phyloP scores from a whole-genome alignment of 1,140 invertebrate genomes.

The Hesperophylax magnus region DNA sequence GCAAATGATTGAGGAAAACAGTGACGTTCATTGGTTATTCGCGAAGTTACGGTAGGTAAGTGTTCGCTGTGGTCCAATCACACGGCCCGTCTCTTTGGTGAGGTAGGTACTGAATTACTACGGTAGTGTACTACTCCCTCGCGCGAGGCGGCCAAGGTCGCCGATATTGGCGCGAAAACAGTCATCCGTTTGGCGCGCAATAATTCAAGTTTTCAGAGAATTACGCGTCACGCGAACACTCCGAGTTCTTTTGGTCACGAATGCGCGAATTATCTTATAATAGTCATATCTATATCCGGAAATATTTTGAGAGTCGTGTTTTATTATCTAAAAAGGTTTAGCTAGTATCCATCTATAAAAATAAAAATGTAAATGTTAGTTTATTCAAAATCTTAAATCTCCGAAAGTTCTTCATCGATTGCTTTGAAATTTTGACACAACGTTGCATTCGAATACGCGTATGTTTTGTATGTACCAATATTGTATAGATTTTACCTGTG shows the following conservation, averaged over 20 bases:
- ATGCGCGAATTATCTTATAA: neutral
- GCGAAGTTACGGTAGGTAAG: conserved; percentile 54
- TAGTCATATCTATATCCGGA: too few relatives aligned
- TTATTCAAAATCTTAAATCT: too few relatives aligned
- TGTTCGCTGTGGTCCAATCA: conserved; percentile 36
- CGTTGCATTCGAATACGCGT: too few relatives aligned
- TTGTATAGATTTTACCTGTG: too few relatives aligned
- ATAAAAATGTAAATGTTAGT: too few relatives aligned
- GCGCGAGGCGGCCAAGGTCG: conserved; percentile 20
- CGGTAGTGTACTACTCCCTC: neutral
- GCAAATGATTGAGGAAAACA: conserved; percentile 9
- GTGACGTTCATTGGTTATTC: conserved; percentile 43
- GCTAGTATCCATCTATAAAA: too few relatives aligned
- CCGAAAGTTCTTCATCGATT: too few relatives aligned
- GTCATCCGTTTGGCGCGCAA: conserved; percentile 8
- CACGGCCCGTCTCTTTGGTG: conserved; percentile 29
- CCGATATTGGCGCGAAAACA: conserved; percentile 24
- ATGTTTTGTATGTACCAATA: too few relatives aligned
- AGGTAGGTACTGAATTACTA: conserved; percentile 34
- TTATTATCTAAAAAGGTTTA: too few relatives aligned
- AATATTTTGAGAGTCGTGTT: too few relatives aligned
- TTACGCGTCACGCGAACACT: neutral
- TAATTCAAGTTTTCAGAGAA: neutral
- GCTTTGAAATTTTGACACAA: too few relatives aligned
- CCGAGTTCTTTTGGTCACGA: neutral